Evolutionary conservation across 1,140 invertebrate species (phyloP).

Genomic region (Drosophila mayri): DNA sequence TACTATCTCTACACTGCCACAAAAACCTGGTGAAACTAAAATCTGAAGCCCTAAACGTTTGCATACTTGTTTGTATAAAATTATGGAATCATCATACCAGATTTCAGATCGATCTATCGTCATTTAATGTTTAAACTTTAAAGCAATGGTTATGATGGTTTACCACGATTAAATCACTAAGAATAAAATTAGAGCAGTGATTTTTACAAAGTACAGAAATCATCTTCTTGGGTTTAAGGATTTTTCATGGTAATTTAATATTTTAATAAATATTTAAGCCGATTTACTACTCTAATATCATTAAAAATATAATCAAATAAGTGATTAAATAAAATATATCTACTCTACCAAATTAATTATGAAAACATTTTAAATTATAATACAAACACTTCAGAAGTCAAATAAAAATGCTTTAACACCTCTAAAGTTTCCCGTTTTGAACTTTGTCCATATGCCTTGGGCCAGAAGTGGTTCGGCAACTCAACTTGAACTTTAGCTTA

Average conservation of each 20-base stretch:
- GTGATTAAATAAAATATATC: neutral
- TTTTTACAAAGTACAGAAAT: too few relatives aligned
- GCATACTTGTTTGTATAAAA: neutral
- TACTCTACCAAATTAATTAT: neutral
- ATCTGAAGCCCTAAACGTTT: neutral
- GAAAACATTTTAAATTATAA: neutral
- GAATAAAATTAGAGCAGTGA: neutral
- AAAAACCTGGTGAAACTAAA: neutral
- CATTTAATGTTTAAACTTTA: too few relatives aligned
- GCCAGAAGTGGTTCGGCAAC: conserved; percentile 1
- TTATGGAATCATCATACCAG: too few relatives aligned
- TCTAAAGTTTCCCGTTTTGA: neutral
- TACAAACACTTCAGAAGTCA: neutral
- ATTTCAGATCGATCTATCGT: neutral
- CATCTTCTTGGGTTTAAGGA: neutral
- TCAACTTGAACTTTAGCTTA: conserved; percentile 12
- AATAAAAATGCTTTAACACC: neutral
- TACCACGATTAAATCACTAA: neutral
- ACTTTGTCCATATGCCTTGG: neutral
- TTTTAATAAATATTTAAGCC: neutral
- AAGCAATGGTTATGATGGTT: too few relatives aligned
- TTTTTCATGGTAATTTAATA: neutral
- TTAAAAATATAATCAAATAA: neutral
- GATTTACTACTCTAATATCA: neutral
- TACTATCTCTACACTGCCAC: conserved; percentile 10